Evolutionary conservation across 2,888 invertebrate species (phyloP), one percentile per base, ranked within the genome.

Genomic region (Rotaria socialis): DNA sequence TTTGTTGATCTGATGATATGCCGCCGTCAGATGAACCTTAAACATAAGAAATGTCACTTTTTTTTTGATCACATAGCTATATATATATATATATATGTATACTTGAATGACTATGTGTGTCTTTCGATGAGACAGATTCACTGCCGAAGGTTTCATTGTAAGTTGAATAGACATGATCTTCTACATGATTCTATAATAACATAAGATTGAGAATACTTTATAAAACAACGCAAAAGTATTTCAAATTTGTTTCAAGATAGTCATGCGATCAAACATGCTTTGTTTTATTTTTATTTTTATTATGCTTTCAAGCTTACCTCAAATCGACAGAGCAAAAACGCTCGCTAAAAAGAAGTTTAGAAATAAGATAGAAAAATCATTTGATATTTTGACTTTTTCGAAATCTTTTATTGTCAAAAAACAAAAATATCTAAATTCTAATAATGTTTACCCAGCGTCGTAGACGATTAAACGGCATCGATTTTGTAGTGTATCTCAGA

Each of bases 151-250:
- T 41, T 67, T 67, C 67, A 47, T 80, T 47, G 35, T 80, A 80
- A n/a, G 80, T 80, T n/a, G 80, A 80, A 80, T 80, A 80, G 24
- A 80, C 47, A 80, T 80, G 43, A 8, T 80, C 80, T n/a, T 80
- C 47, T 7, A 5, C 10, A n/a, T 47, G 80, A 47, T 47, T 47
- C 80, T 80, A 80, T 35, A 80, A 43, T 11, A 24, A 43, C 19
- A 3, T 11, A 24, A 43, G 3, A 43, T 16, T 24, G 4, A 14
- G 11, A 14, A 47, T n/a, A 41, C 0, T 35, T 47, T 0, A 47
- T 7, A n/a, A 24, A 43, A 80, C 2, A 47, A 24, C 1, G 3
- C 3, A 55, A 7, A 55, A 55, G 22, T 6, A 55, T 55, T 22
- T 55, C 6, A 4, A 6, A 22, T 55, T 55, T 22, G 1, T 10